Conservation (phyloP, 2,113 vertebrate genomes). For the Accipiter virgatus region DNA sequence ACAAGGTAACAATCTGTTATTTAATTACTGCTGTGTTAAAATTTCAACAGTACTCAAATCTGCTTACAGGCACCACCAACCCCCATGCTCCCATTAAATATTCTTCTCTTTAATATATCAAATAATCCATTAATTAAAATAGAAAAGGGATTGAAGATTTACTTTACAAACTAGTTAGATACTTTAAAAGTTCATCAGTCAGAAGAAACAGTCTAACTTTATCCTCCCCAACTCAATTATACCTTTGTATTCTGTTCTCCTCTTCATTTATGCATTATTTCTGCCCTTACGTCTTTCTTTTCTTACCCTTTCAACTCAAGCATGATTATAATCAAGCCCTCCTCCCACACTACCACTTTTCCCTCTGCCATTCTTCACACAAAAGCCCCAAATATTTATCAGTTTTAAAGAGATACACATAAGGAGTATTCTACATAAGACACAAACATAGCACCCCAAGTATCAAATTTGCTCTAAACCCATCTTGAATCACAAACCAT, state of each 20-base stretch:
- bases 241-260: not conserved
- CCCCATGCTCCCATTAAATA: not conserved
- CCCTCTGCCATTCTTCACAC: not conserved
- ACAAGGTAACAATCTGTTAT: slow-evolving; percentile 49
- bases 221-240: not conserved
- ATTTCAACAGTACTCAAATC: not conserved
- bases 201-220: not conserved
- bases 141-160: not conserved
- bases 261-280: not conserved
- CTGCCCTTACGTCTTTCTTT: not conserved
- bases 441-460: not conserved
- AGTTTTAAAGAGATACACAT: not conserved
- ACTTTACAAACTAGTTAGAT: not conserved
- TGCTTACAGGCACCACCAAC: not conserved
- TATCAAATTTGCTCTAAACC: not conserved
- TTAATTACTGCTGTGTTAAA: not conserved
- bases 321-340: not conserved
- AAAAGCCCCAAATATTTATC: not conserved
- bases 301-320: not conserved
- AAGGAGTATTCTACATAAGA: not conserved
- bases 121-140: not conserved
- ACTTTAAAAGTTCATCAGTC: not conserved
- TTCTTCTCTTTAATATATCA: not conserved
- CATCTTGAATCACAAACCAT: not conserved
- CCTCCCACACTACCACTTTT: not conserved